Evolutionary conservation across 2,888 invertebrate genomes (phyloP).

Genomic region (Eupithecia subfuscata): DNA sequence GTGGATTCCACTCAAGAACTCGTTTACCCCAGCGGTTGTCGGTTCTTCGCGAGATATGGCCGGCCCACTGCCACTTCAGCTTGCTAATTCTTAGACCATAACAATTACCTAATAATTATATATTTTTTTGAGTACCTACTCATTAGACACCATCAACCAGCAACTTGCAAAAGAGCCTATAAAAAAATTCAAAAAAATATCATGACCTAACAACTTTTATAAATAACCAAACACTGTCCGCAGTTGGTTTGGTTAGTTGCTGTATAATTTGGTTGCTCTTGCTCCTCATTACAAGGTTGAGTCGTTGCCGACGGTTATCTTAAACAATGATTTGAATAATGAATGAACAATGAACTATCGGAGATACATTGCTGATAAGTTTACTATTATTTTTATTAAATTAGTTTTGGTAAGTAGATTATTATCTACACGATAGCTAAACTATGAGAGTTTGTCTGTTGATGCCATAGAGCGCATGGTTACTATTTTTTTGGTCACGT

Average conservation of each 20-base stretch:
- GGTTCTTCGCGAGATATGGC: too few relatives aligned
- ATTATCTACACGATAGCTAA: background rate
- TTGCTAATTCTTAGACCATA: too few relatives aligned
- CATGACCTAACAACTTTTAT: background rate
- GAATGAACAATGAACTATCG: slow-evolving; percentile 28
- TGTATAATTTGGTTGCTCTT: slow-evolving; percentile 42
- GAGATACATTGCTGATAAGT: slow-evolving; percentile 23
- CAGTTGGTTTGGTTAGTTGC: background rate
- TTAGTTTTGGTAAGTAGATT: slow-evolving; percentile 57
- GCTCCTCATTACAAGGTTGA: slow-evolving; percentile 69
- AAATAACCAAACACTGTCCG: background rate
- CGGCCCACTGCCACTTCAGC: too few relatives aligned
- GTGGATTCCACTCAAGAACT: too few relatives aligned
- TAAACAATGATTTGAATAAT: slow-evolving; percentile 29
- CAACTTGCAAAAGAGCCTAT: too few relatives aligned
- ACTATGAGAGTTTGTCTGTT: background rate
- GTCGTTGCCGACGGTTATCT: slow-evolving; percentile 51
- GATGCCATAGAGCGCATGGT: too few relatives aligned
- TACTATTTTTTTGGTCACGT: background rate
- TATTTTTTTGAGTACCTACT: too few relatives aligned
- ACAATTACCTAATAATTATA: too few relatives aligned
- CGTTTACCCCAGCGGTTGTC: too few relatives aligned
- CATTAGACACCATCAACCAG: too few relatives aligned
- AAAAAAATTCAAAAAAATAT: too few relatives aligned
- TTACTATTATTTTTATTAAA: slow-evolving; percentile 39